These are phyloP conservation scores for Dendrophyllia cribrosa DNA, from an alignment of 64 coral and sea anemone species.

Conservation along the genomic window DNA sequence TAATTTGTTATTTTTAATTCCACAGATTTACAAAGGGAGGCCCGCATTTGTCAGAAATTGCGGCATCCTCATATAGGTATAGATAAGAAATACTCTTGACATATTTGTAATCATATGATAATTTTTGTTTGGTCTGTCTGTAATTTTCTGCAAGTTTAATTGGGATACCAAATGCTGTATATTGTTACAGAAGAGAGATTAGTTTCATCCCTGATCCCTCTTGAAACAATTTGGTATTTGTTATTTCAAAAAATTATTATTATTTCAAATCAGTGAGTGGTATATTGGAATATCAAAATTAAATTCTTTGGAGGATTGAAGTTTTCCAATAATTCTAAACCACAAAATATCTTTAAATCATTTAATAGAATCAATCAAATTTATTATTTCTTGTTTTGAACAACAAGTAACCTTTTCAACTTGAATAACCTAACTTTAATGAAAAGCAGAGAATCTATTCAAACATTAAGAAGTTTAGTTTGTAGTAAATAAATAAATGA, in stretches of 20 bases:
- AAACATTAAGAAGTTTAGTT: not conserved
- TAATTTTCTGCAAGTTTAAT: not conserved
- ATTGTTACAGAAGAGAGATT: too few species aligned
- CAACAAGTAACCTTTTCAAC: not conserved
- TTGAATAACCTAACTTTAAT: too few species aligned
- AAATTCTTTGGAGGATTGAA: not conserved
- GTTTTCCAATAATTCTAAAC: not conserved
- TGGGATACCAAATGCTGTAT: too few species aligned
- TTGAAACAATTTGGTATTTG: too few species aligned
- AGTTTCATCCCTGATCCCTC: too few species aligned
- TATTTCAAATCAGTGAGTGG: too few species aligned
- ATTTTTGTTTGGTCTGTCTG: not conserved
- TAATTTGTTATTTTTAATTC: slow-evolving; percentile 40
- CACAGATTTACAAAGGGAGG: slow-evolving; percentile 91
- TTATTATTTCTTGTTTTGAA: slow-evolving; percentile 8
- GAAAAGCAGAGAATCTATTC: not conserved
- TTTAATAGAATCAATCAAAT: not conserved
- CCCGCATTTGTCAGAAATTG: slow-evolving; percentile 91
- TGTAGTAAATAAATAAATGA: too few species aligned
- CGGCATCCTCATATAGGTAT: slow-evolving; percentile 96
- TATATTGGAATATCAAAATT: not conserved
- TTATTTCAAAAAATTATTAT: too few species aligned
- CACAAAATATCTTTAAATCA: not conserved
- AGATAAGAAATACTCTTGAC: not conserved
- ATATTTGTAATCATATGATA: slow-evolving; percentile 8